These are phyloP conservation scores for Enteromius afrohamiltoni DNA, from an alignment of 2,797 vertebrate genomes.

Conservation along the genomic window DNA sequence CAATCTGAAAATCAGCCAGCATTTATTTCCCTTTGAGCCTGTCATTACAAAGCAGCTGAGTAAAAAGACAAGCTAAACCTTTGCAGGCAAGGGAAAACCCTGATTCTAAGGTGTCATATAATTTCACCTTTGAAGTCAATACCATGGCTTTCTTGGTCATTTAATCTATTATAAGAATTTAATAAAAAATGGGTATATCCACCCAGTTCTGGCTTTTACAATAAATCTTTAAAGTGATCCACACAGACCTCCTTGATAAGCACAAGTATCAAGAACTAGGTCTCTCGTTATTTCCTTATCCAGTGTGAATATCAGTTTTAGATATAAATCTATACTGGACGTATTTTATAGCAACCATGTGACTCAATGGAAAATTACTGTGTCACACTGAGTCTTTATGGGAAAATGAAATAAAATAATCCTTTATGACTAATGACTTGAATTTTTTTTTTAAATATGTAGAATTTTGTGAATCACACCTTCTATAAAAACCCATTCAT, in stretches of 20 bases:
- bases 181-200: neutral
- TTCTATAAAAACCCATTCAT: neutral
- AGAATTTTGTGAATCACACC: neutral
- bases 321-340: neutral
- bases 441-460: neutral
- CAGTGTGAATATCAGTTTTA: neutral
- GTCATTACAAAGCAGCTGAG: conserved; percentile 43
- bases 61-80: conserved; percentile 47
- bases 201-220: neutral
- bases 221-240: conserved; percentile 12
- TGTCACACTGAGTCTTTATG: neutral
- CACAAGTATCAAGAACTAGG: neutral
- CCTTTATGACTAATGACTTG: neutral
- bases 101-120: conserved; percentile 6
- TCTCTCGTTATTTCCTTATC: conserved; percentile 11
- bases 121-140: conserved; percentile 38
- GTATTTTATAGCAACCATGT: conserved; percentile 1
- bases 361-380: neutral
- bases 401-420: neutral
- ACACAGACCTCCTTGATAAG: neutral
- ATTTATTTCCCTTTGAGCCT: conserved; percentile 52
- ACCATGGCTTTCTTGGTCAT: neutral
- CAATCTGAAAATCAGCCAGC: conserved; percentile 57
- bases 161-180: conserved; percentile 14
- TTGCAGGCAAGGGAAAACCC: conserved; percentile 31